Evolutionary conservation across 92 coral and sea anemone species (phyloP).

Genomic region (Parazoanthus atlanticus): DNA sequence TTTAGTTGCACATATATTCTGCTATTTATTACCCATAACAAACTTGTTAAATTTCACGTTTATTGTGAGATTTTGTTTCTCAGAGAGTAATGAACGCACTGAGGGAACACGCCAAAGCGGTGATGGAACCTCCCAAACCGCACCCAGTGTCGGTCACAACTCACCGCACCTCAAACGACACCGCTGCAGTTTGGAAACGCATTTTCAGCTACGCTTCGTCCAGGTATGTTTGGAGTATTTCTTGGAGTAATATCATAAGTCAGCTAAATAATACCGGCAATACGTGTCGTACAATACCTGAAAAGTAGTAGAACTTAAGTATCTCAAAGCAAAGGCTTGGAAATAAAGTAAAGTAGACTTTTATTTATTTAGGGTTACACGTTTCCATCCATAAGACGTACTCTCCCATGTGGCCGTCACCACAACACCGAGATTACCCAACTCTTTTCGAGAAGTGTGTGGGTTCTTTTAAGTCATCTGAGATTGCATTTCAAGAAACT

Average conservation of each 20-base stretch:
- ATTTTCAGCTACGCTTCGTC: slow-evolving; percentile 86
- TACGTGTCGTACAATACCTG: background rate
- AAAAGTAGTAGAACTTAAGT: no score
- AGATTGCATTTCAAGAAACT: no score
- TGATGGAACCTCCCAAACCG: slow-evolving; percentile 85
- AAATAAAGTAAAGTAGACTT: no score
- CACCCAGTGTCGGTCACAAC: slow-evolving; percentile 91
- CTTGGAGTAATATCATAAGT: background rate
- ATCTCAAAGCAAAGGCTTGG: no score
- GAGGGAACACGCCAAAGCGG: slow-evolving; percentile 90
- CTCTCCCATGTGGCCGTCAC: no score
- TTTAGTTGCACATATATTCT: no score
- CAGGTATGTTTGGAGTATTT: slow-evolving; percentile 59
- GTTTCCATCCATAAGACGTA: no score
- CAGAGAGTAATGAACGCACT: slow-evolving; percentile 83
- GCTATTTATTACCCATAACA: background rate
- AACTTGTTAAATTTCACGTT: background rate
- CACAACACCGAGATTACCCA: no score
- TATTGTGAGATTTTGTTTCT: background rate
- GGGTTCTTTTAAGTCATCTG: no score
- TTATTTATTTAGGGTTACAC: no score
- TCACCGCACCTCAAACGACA: slow-evolving; percentile 90
- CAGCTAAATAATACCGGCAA: background rate
- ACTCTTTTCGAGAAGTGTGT: no score
- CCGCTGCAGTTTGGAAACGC: slow-evolving; percentile 95